Base-by-base conservation (phyloP, 2,113 vertebrate species). In the Picathartes gymnocephalus region DNA sequence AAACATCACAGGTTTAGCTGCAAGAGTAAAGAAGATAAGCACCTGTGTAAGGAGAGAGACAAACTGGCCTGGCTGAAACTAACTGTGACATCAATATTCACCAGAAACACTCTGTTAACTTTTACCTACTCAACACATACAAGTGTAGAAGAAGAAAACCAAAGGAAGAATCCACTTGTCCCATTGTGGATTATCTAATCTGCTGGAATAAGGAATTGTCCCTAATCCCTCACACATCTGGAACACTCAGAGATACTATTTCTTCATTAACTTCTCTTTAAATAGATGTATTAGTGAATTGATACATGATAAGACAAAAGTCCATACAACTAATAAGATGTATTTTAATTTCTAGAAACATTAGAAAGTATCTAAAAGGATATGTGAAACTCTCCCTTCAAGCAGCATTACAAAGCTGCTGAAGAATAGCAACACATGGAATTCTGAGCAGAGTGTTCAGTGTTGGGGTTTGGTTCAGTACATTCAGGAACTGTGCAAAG, bases 21-120 rank as follows among this genome's bases (percentile, higher is more conserved):
- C 71, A 88, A 88, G 85, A 90, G 74, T 44, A 70, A 95, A 80
- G 81, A 92, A 88, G 68, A 83, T 37, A 78, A 86, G 39, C 62
- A 88, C 39, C 39, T 31, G 45, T 1, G 1, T 33, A 76, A 80
- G 71, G 62, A 79, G 13, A 90, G 33, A 73, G 6, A 88, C 30
- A 80, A 70, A 45, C 64, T 35, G 42, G 33, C 44, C 64, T 19
- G 19, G 37, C 54, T 81, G 71, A 90, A 83, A 66, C 61, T 20
- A 81, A 51, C 25, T 64, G 30, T 1, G 11, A 54, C 39, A 48
- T 30, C 62, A 69, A 50, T 44, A 48, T 65, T 58, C 45, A 83
- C 17, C 47, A 57, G 39, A 66, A 89, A 50, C 10, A 19, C 21
- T 28, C 62, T 56, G 25, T 31, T 86, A 78, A 20, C 53, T 66